Conservation (phyloP, 2,888 invertebrate species). For the Spodoptera exigua region DNA sequence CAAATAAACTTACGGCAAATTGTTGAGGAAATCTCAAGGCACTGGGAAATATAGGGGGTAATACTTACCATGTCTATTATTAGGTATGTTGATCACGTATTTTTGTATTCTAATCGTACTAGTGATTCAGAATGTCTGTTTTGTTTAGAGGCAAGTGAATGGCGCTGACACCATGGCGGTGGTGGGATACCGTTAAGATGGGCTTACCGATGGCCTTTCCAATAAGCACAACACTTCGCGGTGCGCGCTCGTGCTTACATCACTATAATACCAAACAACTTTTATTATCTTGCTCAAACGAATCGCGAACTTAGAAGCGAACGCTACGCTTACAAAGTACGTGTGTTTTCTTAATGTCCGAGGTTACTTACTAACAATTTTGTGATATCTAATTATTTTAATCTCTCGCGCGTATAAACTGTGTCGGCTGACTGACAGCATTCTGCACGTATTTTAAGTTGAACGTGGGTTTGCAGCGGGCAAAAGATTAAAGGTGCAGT, state of each 20-base stretch:
- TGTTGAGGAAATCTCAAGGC: background rate
- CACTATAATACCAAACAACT: slow-evolving; percentile 17
- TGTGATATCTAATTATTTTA: slow-evolving; percentile 37
- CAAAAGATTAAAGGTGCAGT: slow-evolving; percentile 22
- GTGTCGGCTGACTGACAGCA: slow-evolving; percentile 56
- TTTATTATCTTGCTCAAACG: slow-evolving; percentile 31
- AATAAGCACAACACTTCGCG: slow-evolving; percentile 46
- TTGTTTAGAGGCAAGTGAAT: slow-evolving; percentile 48
- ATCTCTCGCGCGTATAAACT: slow-evolving; percentile 32
- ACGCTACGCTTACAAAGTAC: slow-evolving; percentile 6
- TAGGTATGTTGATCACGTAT: background rate
- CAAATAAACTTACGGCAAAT: background rate
- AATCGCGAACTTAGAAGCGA: slow-evolving; percentile 24
- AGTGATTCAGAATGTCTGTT: slow-evolving; percentile 15
- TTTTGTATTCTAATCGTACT: background rate
- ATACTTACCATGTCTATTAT: too few species aligned
- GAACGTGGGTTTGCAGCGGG: slow-evolving; percentile 20
- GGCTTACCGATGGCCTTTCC: slow-evolving; percentile 62
- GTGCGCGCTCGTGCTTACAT: slow-evolving; percentile 36
- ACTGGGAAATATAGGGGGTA: slow-evolving; percentile 5
- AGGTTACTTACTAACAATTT: slow-evolving; percentile 4
- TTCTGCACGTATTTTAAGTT: slow-evolving; percentile 43
- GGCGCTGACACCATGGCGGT: slow-evolving; percentile 32
- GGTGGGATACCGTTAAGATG: slow-evolving; percentile 70
- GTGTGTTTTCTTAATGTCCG: slow-evolving; percentile 3